Evolutionary conservation across 2,797 vertebrate genomes (phyloP).

Genomic region (Sebastes trivittatus): DNA sequence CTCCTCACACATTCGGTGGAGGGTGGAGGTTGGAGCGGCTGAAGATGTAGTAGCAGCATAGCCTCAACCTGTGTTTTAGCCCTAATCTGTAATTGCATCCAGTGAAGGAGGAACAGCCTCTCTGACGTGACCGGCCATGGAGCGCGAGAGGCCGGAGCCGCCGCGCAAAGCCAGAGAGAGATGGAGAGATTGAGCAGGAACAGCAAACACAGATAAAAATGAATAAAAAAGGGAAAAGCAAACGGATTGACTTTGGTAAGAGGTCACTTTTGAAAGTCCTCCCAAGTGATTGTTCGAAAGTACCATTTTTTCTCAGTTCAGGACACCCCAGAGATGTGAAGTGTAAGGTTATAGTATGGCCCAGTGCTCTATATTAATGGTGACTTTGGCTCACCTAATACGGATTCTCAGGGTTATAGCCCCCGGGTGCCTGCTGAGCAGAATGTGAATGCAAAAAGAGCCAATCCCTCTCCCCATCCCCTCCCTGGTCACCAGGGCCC

Average conservation of each 20-base stretch:
- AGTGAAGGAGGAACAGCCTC: conserved; percentile 47
- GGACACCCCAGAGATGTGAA: conserved; percentile 83
- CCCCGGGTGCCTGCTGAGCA: conserved; percentile 80
- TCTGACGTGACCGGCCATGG: conserved; percentile 45
- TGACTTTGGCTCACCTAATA: conserved; percentile 86
- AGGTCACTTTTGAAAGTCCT: conserved; percentile 84
- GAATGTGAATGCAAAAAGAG: conserved; percentile 80
- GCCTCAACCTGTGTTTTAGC: conserved; percentile 68
- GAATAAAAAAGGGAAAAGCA: conserved; percentile 64
- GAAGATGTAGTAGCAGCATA: conserved; percentile 35
- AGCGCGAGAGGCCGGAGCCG: conserved; percentile 42
- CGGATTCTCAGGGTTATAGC: conserved; percentile 86
- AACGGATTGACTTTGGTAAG: conserved; percentile 82
- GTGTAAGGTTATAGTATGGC: conserved; percentile 84
- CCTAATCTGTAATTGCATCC: conserved; percentile 74
- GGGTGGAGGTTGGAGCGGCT: conserved; percentile 4
- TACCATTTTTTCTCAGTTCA: conserved; percentile 74
- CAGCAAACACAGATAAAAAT: conserved; percentile 69
- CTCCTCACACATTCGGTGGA: neutral
- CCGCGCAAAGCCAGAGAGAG: conserved; percentile 44
- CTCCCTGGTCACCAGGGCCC: conserved; percentile 75
- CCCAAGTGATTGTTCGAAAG: conserved; percentile 80
- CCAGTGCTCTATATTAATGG: conserved; percentile 86
- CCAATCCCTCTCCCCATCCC: conserved; percentile 65
- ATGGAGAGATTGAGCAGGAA: conserved; percentile 62